Conservation (phyloP, 2,113 vertebrate genomes). For the Lanius collurio region DNA sequence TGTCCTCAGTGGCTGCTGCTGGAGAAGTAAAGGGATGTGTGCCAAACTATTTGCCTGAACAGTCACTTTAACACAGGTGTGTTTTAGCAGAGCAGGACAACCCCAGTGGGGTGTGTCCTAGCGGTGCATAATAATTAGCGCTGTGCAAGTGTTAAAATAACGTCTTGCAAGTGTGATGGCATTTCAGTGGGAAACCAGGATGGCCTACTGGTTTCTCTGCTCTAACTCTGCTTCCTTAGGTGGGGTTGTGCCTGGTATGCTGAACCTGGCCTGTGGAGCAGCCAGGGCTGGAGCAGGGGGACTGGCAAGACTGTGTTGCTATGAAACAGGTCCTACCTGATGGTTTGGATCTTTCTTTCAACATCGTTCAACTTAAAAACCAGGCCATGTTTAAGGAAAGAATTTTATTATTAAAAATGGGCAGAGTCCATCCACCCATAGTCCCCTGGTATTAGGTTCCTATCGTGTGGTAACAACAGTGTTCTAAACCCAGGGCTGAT, state of each 20-base stretch:
- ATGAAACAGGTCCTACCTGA: constrained; percentile 48
- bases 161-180: not conserved
- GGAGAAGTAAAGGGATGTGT: not conserved
- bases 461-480: not conserved
- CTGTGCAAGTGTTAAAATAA: not conserved
- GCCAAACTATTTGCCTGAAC: not conserved
- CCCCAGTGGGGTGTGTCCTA: not conserved
- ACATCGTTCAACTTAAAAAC: not conserved
- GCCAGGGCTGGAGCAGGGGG: not conserved
- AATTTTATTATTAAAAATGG: constrained; percentile 5
- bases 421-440: not conserved
- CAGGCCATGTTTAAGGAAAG: not conserved
- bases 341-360: constrained; percentile 22
- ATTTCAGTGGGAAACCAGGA: not conserved
- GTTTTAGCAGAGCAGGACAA: not conserved
- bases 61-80: accelerated
- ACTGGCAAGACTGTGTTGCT: not conserved
- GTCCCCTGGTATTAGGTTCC: not conserved
- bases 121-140: accelerated
- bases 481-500: not conserved
- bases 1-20: not conserved
- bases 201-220: not conserved
- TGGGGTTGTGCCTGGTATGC: not conserved
- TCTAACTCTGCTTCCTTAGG: not conserved
- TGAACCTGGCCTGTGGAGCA: not conserved